Percentiles rank a stretch among this genome's conserved stretches.
Conservation (phyloP, 2,888 invertebrate genomes). For the Aphidius colemani region DNA sequence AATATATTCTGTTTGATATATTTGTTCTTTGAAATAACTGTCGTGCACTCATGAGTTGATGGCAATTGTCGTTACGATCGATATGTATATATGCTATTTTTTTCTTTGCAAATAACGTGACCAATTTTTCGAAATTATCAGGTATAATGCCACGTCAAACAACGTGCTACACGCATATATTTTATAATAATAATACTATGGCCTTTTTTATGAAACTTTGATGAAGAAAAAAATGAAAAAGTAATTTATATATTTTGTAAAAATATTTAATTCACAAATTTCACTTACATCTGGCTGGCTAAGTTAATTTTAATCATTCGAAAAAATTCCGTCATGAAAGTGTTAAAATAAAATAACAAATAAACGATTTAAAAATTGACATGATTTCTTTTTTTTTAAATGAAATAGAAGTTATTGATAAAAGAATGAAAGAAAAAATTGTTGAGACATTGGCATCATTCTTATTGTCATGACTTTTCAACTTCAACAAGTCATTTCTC, state of each 20-base stretch:
- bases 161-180: not conserved
- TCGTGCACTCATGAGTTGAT: no score
- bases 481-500: slow-evolving; percentile 26
- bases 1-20: no score
- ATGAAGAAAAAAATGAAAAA: not conserved
- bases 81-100: slow-evolving; percentile 31
- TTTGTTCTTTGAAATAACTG: no score
- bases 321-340: no score
- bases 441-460: slow-evolving; percentile 5
- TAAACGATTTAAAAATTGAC: not conserved
- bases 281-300: no score
- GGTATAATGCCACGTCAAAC: slow-evolving; percentile 20
- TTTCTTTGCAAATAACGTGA: slow-evolving; percentile 48
- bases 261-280: not conserved
- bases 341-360: not conserved
- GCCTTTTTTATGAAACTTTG: not conserved
- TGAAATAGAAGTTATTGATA: no score
- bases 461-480: slow-evolving; percentile 18
- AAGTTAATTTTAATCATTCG: no score
- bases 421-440: not conserved
- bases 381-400: no score
- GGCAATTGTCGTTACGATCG: slow-evolving; percentile 18
- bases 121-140: slow-evolving; percentile 56
- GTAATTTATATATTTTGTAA: not conserved
- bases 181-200: no score